A percentile compares a stretch with the other conserved stretches of the same genome.
Evolutionary conservation across 2,797 vertebrate genomes (phyloP).

Genomic region (Echeneis naucrates): DNA sequence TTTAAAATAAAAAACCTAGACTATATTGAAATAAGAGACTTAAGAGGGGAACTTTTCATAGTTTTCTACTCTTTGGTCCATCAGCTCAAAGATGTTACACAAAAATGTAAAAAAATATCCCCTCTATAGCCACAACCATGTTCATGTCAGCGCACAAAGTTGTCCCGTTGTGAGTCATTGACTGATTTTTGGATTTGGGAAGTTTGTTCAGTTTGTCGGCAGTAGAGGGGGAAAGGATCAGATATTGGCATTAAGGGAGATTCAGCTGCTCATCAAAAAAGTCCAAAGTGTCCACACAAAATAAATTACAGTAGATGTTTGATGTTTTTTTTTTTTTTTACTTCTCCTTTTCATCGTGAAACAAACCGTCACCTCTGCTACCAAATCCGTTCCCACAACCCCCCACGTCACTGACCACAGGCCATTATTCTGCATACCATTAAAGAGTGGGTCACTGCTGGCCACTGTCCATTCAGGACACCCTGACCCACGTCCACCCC

Average conservation of each 20-base stretch:
- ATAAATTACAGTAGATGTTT: constrained; percentile 3
- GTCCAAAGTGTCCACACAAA: not conserved
- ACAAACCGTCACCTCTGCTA: constrained; percentile 26
- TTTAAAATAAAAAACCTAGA: no score
- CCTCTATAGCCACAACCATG: constrained; percentile 54
- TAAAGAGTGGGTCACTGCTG: constrained; percentile 59
- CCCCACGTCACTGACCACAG: constrained; percentile 59
- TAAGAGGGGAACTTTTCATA: constrained; percentile 16
- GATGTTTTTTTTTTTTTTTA: no score
- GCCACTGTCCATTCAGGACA: constrained; percentile 74
- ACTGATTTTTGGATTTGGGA: constrained; percentile 39
- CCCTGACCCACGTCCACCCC: constrained; percentile 56
- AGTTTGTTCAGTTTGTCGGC: no score
- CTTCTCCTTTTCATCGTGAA: constrained; percentile 30
- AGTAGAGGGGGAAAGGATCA: not conserved
- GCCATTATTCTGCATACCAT: constrained; percentile 69
- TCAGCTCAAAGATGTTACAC: constrained; percentile 2
- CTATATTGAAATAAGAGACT: not conserved
- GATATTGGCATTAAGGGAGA: not conserved
- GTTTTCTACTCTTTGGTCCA: constrained; percentile 30
- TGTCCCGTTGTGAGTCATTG: constrained; percentile 61
- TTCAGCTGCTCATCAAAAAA: not conserved
- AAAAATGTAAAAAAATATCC: constrained; percentile 26
- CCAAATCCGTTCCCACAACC: constrained; percentile 72
- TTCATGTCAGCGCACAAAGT: constrained; percentile 53